These are phyloP conservation scores for Scylla paramamosain DNA, from an alignment of 1,140 invertebrate genomes.

Conservation along the genomic window DNA sequence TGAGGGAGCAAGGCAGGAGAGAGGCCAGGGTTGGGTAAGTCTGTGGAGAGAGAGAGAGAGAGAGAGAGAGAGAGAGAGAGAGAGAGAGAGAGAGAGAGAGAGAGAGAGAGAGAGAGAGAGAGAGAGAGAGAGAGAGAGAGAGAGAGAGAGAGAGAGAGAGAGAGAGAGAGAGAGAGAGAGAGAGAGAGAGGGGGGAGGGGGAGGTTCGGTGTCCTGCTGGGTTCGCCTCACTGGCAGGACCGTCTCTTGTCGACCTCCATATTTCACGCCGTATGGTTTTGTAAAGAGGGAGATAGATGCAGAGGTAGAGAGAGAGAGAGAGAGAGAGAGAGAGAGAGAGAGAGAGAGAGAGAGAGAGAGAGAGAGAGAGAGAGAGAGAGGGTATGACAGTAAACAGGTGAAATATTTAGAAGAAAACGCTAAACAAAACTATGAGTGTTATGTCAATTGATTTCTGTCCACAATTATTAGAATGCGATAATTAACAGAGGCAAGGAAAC, in stretches of 20 bases:
- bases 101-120: conserved; percentile 45
- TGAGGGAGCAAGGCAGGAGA: conserved; percentile 27
- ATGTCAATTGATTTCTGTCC: too few species aligned
- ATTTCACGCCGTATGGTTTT: too few species aligned
- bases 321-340: conserved; percentile 29
- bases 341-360: conserved; percentile 29
- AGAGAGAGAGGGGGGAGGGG: background rate
- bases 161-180: conserved; percentile 36
- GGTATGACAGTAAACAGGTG: background rate
- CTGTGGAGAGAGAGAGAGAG: conserved; percentile 42
- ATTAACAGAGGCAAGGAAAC: too few species aligned
- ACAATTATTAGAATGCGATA: too few species aligned
- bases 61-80: conserved; percentile 45
- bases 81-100: conserved; percentile 45
- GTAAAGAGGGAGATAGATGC: background rate
- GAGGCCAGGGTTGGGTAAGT: background rate
- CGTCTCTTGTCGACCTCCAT: too few species aligned
- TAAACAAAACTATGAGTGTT: background rate
- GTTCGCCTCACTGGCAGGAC: too few species aligned
- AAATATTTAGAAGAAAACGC: background rate
- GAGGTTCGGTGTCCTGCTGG: too few species aligned
- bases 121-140: conserved; percentile 43
- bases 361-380: conserved; percentile 13
- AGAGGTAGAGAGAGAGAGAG: conserved; percentile 21
- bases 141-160: conserved; percentile 45